Evolutionary conservation across 2,797 vertebrate species (phyloP).

Genomic region (Xenentodon cancila): DNA sequence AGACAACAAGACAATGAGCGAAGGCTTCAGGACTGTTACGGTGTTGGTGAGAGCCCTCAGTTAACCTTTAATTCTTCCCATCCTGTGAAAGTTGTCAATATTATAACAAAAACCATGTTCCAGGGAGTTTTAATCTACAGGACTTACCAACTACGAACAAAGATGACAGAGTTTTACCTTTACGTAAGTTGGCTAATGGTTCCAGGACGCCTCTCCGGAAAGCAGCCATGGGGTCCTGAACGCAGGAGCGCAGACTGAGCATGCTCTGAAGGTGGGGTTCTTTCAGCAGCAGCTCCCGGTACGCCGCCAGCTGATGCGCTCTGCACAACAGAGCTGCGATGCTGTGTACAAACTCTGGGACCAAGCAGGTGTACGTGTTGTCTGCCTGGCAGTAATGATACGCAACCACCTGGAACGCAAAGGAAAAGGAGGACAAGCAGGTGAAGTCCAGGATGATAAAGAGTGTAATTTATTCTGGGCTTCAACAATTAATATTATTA

Average conservation of each 20-base stretch:
- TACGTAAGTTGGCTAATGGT: conserved; percentile 88
- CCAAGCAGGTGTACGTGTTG: conserved; percentile 97
- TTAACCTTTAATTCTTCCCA: too few species aligned
- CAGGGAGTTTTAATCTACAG: too few species aligned
- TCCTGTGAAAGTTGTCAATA: too few species aligned
- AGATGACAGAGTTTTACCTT: conserved; percentile 79
- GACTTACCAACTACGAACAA: too few species aligned
- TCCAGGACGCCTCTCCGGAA: conserved; percentile 93
- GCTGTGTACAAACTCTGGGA: conserved; percentile 97
- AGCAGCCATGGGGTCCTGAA: conserved; percentile 93
- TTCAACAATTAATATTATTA: neutral
- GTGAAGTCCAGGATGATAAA: neutral
- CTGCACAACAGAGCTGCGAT: conserved; percentile 93
- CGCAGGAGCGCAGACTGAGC: conserved; percentile 96
- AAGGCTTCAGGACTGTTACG: too few species aligned
- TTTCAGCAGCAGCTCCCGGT: conserved; percentile 91
- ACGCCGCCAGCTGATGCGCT: conserved; percentile 87
- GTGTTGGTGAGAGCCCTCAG: neutral
- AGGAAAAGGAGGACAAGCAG: neutral
- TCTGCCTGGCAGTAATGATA: conserved; percentile 99
- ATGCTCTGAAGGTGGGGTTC: conserved; percentile 94
- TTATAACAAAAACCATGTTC: too few species aligned
- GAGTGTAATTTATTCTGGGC: too few species aligned
- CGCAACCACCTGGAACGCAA: conserved; percentile 89
- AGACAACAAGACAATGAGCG: conserved; percentile 1